A percentile compares a stretch with the other conserved stretches of the same genome.
These are phyloP conservation scores for Thamnaconus septentrionalis DNA, from an alignment of 2,113 vertebrate species.

Conservation along the genomic window DNA sequence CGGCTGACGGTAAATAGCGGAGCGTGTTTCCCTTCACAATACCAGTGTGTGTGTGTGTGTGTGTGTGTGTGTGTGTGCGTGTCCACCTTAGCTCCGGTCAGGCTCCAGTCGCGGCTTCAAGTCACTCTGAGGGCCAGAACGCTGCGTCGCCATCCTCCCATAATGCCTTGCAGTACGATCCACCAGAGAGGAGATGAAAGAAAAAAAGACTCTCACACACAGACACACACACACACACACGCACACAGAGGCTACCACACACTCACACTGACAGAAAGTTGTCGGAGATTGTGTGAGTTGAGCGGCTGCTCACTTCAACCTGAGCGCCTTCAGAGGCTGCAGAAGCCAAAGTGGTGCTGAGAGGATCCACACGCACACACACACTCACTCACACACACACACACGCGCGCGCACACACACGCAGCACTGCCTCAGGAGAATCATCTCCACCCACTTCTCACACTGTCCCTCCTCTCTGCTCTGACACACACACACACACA, in stretches of 20 bases:
- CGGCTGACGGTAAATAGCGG: constrained; percentile 31
- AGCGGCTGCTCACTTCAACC: constrained; percentile 34
- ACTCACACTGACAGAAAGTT: too few relatives aligned
- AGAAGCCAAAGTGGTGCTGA: constrained; percentile 49
- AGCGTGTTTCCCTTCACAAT: neutral
- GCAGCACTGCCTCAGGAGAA: constrained; percentile 69
- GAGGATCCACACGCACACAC: neutral
- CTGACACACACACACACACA: constrained; percentile 30
- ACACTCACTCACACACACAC: too few relatives aligned
- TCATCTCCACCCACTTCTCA: constrained; percentile 72
- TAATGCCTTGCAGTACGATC: constrained; percentile 30
- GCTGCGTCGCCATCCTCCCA: constrained; percentile 31
- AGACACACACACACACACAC: neutral
- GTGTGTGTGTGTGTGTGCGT: neutral
- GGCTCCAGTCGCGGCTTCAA: neutral
- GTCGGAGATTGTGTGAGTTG: neutral
- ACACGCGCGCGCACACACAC: constrained; percentile 45
- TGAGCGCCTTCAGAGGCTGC: constrained; percentile 38
- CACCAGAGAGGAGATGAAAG: neutral
- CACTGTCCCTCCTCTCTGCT: constrained; percentile 60
- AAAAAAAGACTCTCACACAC: neutral
- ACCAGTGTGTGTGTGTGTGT: neutral
- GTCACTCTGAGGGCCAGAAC: constrained; percentile 36
- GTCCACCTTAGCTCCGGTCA: constrained; percentile 59
- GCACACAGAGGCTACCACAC: too few relatives aligned